phyloP scores from a whole-genome alignment of 2,888 invertebrate species.

The Erannis defoliaria region DNA sequence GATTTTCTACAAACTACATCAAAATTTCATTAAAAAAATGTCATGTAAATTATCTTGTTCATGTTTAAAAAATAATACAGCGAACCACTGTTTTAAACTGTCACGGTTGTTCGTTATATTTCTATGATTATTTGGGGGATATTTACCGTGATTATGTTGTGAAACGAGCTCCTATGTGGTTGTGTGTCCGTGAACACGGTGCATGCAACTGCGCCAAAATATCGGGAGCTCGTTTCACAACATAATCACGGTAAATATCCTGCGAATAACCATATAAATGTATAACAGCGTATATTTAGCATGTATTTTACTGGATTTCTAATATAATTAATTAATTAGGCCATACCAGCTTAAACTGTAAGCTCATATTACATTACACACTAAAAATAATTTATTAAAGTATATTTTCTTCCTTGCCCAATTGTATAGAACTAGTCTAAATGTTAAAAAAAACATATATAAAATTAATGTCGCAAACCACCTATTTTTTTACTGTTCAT shows the following conservation, averaged over 20 bases:
- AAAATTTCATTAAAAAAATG: slow-evolving; percentile 9
- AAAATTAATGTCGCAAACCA: neutral
- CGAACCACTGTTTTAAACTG: no score
- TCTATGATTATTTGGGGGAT: no score
- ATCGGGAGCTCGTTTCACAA: no score
- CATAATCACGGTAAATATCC: no score
- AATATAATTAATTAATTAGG: slow-evolving; percentile 21
- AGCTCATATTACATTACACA: slow-evolving; percentile 9
- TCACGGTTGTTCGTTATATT: no score
- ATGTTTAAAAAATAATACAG: no score
- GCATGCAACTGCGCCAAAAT: no score
- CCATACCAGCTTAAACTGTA: slow-evolving; percentile 19
- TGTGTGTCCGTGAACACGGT: no score
- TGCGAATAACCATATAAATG: no score
- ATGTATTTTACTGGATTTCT: slow-evolving; percentile 10
- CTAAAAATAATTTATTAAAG: neutral
- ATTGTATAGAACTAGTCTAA: neutral
- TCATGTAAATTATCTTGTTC: slow-evolving; percentile 20
- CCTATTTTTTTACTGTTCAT: neutral
- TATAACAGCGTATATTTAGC: slow-evolving; percentile 20
- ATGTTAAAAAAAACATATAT: neutral
- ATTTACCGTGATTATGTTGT: no score
- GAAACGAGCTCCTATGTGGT: no score
- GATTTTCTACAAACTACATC: slow-evolving; percentile 5
- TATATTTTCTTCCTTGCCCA: neutral